Evolutionary conservation across 2,113 vertebrate species (phyloP).

Genomic region (Sus scrofa): DNA sequence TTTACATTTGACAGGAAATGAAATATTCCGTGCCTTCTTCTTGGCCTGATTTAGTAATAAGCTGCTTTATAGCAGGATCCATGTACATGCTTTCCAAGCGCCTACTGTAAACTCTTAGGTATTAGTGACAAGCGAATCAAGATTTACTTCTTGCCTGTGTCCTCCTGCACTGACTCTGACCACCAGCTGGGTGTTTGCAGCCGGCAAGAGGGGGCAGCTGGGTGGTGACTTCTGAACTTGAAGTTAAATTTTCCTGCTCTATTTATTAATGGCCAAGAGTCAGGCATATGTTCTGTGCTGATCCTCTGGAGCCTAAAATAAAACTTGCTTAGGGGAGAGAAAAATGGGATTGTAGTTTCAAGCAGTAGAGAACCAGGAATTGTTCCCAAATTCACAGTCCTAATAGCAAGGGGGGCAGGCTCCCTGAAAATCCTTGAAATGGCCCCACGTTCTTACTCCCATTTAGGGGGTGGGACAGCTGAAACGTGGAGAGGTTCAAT

Average conservation of each 20-base stretch:
- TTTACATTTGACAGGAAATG: neutral
- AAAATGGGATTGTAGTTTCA: neutral
- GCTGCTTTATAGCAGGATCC: neutral
- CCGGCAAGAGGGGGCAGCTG: neutral
- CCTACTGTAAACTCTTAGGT: neutral
- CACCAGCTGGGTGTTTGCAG: neutral
- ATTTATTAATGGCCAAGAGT: neutral
- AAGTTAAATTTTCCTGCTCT: neutral
- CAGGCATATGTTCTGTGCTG: constrained; percentile 22
- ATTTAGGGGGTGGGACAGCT: no score
- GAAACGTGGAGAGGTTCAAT: neutral
- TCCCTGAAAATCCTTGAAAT: no score
- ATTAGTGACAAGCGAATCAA: neutral
- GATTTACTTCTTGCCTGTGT: neutral
- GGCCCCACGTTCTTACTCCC: neutral
- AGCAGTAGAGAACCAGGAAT: neutral
- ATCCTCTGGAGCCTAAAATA: constrained; percentile 44
- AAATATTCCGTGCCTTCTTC: neutral
- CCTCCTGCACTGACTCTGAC: neutral
- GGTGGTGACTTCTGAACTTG: neutral
- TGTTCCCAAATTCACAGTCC: neutral
- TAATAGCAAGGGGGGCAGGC: accelerated
- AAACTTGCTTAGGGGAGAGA: constrained; percentile 71
- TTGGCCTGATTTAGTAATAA: constrained; percentile 5
- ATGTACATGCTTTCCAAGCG: neutral